Evolutionary conservation across 2,797 vertebrate genomes (phyloP).

Genomic region (Lagocephalus sceleratus): DNA sequence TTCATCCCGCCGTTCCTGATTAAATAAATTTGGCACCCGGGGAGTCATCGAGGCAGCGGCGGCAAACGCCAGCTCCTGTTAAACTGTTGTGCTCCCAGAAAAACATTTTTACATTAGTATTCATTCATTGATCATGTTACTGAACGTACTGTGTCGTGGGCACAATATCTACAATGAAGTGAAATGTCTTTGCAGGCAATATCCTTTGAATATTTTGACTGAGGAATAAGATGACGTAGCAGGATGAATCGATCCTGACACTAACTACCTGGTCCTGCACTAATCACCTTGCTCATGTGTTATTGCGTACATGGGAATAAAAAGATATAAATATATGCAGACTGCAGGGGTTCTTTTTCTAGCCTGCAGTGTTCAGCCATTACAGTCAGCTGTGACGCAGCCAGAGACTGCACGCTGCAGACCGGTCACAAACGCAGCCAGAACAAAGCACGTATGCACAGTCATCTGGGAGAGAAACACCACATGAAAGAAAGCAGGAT

Average conservation of each 20-base stretch:
- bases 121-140: slow-evolving; percentile 14
- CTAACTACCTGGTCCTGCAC: not conserved
- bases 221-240: not conserved
- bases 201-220: not conserved
- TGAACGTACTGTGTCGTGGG: slow-evolving; percentile 6
- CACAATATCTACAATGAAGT: slow-evolving; percentile 1
- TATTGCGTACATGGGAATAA: slow-evolving; percentile 6
- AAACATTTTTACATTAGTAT: slow-evolving; percentile 28
- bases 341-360: slow-evolving; percentile 51
- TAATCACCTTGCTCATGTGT: too few relatives aligned
- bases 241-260: not conserved
- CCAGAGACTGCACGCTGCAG: slow-evolving; percentile 64
- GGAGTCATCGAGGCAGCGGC: slow-evolving; percentile 32
- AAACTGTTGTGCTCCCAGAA: slow-evolving; percentile 23
- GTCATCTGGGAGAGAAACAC: slow-evolving; percentile 16
- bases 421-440: slow-evolving; percentile 57
- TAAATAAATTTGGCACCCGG: slow-evolving; percentile 60
- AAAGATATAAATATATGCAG: slow-evolving; percentile 32
- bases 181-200: not conserved
- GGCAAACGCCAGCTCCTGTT: slow-evolving; percentile 18
- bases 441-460: slow-evolving; percentile 57
- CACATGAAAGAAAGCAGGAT: slow-evolving; percentile 22
- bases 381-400: slow-evolving; percentile 68
- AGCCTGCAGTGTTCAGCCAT: slow-evolving; percentile 64
- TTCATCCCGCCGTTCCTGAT: slow-evolving; percentile 54